phyloP scores from a whole-genome alignment of 2,797 vertebrate genomes.

The Centropyge bicolor region DNA sequence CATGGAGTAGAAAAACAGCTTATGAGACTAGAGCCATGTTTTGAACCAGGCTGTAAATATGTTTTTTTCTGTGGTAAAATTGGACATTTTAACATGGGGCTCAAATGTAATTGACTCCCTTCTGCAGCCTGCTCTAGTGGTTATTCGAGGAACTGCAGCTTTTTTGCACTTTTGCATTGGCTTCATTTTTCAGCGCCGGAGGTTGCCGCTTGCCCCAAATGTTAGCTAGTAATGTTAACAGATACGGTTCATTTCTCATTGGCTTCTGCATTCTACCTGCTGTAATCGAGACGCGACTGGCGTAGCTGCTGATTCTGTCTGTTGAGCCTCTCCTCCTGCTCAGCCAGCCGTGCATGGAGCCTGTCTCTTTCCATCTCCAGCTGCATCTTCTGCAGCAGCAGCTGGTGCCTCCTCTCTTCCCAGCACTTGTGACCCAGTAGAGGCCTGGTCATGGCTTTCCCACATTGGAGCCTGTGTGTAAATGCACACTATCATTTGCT shows the following conservation, averaged over 20 bases:
- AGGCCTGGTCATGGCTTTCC: constrained; percentile 54
- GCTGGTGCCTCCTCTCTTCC: constrained; percentile 89
- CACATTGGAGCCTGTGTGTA: constrained; percentile 35
- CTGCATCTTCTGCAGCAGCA: constrained; percentile 95
- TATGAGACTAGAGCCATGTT: no score
- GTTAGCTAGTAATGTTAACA: constrained; percentile 2
- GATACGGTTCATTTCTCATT: not conserved
- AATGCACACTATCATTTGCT: constrained; percentile 10
- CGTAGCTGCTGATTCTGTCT: constrained; percentile 90
- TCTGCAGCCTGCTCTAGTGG: no score
- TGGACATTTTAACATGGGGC: no score
- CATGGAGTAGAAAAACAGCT: no score
- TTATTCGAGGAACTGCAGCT: no score
- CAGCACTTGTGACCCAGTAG: constrained; percentile 82
- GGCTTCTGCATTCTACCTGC: constrained; percentile 81
- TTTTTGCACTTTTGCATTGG: no score
- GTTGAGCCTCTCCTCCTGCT: constrained; percentile 91
- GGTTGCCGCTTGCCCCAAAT: no score
- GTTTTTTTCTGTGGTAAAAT: no score
- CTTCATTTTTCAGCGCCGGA: no score
- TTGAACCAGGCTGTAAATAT: no score
- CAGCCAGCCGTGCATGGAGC: constrained; percentile 89
- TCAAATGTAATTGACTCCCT: no score
- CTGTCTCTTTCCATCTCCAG: constrained; percentile 93
- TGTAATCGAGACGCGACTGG: constrained; percentile 87